These are phyloP conservation scores for Stichodactyla mertensii DNA, from an alignment of 64 coral and sea anemone species.

Conservation along the genomic window DNA sequence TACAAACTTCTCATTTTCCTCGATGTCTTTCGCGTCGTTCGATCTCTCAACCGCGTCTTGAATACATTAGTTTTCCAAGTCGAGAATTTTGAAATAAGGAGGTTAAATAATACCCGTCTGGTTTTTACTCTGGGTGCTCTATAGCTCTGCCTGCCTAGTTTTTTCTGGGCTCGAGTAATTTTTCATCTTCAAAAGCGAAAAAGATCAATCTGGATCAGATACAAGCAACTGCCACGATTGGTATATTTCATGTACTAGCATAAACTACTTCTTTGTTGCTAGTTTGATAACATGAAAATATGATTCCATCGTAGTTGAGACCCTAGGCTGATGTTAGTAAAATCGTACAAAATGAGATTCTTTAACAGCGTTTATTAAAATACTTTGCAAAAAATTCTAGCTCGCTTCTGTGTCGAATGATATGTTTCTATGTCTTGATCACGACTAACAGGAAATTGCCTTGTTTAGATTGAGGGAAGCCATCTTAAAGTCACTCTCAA, in stretches of 20 bases:
- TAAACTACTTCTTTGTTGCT: conserved; percentile 3
- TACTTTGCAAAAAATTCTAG: not conserved
- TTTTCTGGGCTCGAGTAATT: not conserved
- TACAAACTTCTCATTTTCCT: not conserved
- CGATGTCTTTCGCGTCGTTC: conserved; percentile 12
- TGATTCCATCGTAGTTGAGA: conserved; percentile 2
- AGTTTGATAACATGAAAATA: conserved; percentile 13
- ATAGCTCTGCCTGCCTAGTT: not conserved
- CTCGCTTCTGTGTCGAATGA: not conserved
- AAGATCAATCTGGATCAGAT: conserved; percentile 1
- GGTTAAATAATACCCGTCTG: not conserved
- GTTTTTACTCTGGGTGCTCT: not conserved
- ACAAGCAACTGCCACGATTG: not conserved
- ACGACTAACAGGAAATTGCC: conserved; percentile 4
- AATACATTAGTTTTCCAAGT: conserved; percentile 4
- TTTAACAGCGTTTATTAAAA: not conserved
- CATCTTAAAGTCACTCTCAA: conserved; percentile 18
- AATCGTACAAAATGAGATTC: not conserved
- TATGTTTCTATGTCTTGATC: not conserved
- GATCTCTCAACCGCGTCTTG: not conserved
- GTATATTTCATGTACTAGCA: not conserved
- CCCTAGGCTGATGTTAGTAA: not conserved
- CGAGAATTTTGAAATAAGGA: not conserved
- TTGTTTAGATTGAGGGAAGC: conserved; percentile 25
- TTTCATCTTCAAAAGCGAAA: not conserved